Evolutionary conservation across 2,113 vertebrate species (phyloP).

Genomic region (Odobenus rosmarus): DNA sequence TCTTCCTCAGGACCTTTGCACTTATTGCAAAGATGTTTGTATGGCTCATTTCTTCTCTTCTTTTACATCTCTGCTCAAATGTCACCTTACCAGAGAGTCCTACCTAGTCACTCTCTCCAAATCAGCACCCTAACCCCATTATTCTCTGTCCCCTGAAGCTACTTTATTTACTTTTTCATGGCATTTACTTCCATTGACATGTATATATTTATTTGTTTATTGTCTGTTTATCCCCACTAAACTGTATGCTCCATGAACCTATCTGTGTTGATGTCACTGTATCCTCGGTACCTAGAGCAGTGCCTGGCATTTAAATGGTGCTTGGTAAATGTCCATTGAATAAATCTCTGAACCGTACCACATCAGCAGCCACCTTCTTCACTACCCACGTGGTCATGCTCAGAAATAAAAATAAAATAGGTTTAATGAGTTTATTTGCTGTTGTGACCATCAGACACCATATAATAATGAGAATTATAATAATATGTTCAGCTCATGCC

Average conservation of each 20-base stretch:
- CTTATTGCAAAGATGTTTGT: fast-evolving
- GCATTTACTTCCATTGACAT: background rate
- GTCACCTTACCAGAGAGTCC: background rate
- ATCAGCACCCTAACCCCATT: too few species aligned
- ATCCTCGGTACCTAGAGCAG: background rate
- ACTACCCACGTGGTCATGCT: background rate
- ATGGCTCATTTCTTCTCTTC: background rate
- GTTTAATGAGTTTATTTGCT: background rate
- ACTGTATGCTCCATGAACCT: background rate
- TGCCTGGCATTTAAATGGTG: background rate
- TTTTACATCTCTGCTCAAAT: background rate
- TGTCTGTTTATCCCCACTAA: background rate
- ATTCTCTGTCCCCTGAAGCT: background rate
- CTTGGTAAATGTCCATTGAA: background rate
- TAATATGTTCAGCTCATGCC: background rate
- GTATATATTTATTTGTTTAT: background rate
- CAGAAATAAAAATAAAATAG: background rate
- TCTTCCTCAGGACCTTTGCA: background rate
- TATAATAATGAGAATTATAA: background rate
- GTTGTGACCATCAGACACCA: background rate
- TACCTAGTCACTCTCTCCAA: background rate
- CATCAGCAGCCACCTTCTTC: background rate
- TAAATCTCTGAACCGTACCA: background rate
- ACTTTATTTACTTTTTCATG: background rate
- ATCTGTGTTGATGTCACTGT: background rate